These are phyloP conservation scores for Automeris io DNA, from an alignment of 2,888 invertebrate species.

Conservation along the genomic window DNA sequence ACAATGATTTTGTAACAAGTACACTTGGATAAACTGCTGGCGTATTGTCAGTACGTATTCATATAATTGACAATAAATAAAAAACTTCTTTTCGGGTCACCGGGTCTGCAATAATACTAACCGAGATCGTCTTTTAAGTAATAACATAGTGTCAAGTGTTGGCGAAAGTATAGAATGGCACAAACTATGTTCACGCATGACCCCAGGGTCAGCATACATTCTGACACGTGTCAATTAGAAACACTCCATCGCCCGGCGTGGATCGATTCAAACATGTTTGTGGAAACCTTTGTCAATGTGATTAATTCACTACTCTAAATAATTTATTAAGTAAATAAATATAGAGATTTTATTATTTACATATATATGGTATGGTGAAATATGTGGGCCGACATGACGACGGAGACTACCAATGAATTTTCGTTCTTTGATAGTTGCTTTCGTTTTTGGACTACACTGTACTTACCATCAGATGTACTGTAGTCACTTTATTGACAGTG, in stretches of 20 bases:
- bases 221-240: constrained; percentile 75
- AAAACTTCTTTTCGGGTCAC: constrained; percentile 30
- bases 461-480: too few species aligned
- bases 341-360: too few species aligned
- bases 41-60: constrained; percentile 18
- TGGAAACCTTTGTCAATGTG: constrained; percentile 56
- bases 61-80: constrained; percentile 32
- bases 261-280: constrained; percentile 73
- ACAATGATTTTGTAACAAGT: constrained; percentile 1
- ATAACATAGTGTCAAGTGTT: constrained; percentile 22
- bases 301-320: constrained; percentile 69
- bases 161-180: constrained; percentile 69
- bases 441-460: too few species aligned
- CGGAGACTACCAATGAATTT: too few species aligned
- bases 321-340: constrained; percentile 24
- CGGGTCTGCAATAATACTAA: constrained; percentile 35
- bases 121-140: constrained; percentile 42
- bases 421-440: too few species aligned
- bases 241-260: constrained; percentile 57
- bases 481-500: too few species aligned
- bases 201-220: constrained; percentile 67
- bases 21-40: constrained; percentile 10
- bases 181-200: constrained; percentile 68
- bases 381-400: too few species aligned
- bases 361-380: too few species aligned